Conservation (phyloP, 1,140 invertebrate genomes). For the Goniozus legneri region DNA sequence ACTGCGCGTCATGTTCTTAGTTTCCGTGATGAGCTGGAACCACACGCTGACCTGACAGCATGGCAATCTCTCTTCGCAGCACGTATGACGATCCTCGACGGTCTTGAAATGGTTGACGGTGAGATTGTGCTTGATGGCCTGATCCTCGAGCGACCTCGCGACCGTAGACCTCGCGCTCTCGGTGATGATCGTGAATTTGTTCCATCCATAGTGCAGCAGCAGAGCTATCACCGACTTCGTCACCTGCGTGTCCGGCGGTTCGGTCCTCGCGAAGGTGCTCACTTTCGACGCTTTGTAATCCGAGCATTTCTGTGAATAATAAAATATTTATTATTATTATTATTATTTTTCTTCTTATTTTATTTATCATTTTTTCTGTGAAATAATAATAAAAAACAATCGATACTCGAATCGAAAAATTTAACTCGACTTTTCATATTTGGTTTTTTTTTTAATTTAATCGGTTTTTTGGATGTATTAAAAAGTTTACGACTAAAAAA, state of each 20-base stretch:
- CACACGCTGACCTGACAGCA: constrained; percentile 76
- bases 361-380: too few relatives aligned
- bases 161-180: constrained; percentile 78
- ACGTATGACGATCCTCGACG: constrained; percentile 68
- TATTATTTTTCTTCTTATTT: too few relatives aligned
- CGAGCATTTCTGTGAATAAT: constrained; percentile 81
- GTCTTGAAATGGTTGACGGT: constrained; percentile 72
- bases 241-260: constrained; percentile 90
- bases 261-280: constrained; percentile 89
- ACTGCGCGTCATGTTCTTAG: constrained; percentile 86
- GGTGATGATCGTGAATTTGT: constrained; percentile 89
- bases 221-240: constrained; percentile 90
- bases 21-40: constrained; percentile 83
- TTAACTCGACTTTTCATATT: too few relatives aligned
- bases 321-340: constrained; percentile 8
- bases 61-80: constrained; percentile 67
- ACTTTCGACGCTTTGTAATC: constrained; percentile 83
- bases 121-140: constrained; percentile 72
- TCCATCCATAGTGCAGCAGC: constrained; percentile 87
- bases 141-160: constrained; percentile 68
- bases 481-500: too few relatives aligned
- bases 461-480: too few relatives aligned
- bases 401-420: too few relatives aligned
- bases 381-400: too few relatives aligned
- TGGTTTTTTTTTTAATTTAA: too few relatives aligned